Evolutionary conservation across 2,113 vertebrate species (phyloP).

Genomic region (Tragelaphus buxtoni): DNA sequence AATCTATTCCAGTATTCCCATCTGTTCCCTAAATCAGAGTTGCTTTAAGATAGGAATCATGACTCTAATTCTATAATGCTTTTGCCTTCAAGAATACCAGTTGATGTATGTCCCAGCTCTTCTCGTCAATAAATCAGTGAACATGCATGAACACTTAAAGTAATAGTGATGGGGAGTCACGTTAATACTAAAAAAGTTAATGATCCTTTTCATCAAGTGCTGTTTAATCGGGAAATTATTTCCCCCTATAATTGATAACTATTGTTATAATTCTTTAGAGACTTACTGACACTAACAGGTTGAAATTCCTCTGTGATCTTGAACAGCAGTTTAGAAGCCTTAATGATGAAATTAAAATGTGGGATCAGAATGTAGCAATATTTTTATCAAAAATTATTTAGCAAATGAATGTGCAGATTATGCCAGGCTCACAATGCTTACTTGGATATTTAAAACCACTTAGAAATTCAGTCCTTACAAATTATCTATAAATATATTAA

Average conservation of each 20-base stretch:
- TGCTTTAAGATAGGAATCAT: slow-evolving; percentile 21
- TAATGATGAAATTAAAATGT: slow-evolving; percentile 55
- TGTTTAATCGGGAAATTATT: slow-evolving; percentile 63
- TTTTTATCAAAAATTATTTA: slow-evolving; percentile 50
- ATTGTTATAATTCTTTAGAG: slow-evolving; percentile 52
- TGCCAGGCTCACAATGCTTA: slow-evolving; percentile 45
- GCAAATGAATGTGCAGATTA: slow-evolving; percentile 28
- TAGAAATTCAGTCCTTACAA: slow-evolving; percentile 63
- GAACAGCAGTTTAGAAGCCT: slow-evolving; percentile 30
- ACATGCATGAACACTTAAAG: background rate
- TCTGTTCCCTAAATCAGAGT: slow-evolving; percentile 48
- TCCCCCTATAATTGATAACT: slow-evolving; percentile 41
- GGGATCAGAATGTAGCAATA: background rate
- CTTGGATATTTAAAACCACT: slow-evolving; percentile 48
- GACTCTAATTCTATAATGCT: background rate
- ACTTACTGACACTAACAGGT: slow-evolving; percentile 50
- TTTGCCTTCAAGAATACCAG: slow-evolving; percentile 1
- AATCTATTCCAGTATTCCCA: slow-evolving; percentile 53
- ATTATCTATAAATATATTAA: slow-evolving; percentile 62
- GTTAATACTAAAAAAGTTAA: slow-evolving; percentile 47
- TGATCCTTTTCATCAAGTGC: slow-evolving; percentile 53
- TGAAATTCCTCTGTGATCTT: slow-evolving; percentile 23
- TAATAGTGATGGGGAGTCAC: background rate
- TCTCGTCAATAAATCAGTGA: slow-evolving; percentile 39
- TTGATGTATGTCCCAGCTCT: background rate